These are phyloP conservation scores for Poecilobothrus nobilitatus DNA, from an alignment of 2,888 invertebrate species.

Conservation along the genomic window DNA sequence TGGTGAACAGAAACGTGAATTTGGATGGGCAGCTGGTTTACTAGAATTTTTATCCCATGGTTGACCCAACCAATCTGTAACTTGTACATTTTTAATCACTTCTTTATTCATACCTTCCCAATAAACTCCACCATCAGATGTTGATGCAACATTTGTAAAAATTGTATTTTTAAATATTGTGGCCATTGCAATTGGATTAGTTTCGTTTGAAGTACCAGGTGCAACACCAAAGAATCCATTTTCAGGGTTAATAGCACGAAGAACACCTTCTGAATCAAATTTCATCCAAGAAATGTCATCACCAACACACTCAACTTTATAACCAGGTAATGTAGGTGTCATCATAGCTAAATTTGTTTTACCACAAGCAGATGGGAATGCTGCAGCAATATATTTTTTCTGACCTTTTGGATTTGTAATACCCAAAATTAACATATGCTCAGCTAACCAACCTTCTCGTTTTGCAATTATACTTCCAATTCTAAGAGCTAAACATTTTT, in stretches of 20 bases:
- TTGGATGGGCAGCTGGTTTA: slow-evolving; percentile 89
- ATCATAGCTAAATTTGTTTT: slow-evolving; percentile 99
- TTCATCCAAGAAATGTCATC: slow-evolving; percentile 99
- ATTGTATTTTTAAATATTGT: slow-evolving; percentile 86
- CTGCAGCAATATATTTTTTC: slow-evolving; percentile 90
- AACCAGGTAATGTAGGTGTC: slow-evolving; percentile 86
- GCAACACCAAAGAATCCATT: slow-evolving; percentile 99
- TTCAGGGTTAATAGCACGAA: slow-evolving; percentile 96
- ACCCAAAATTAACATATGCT: slow-evolving; percentile 97
- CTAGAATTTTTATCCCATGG: slow-evolving; percentile 57
- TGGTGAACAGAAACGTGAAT: slow-evolving; percentile 94
- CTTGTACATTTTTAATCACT: slow-evolving; percentile 49
- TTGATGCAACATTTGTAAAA: slow-evolving; percentile 95
- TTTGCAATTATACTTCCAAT: slow-evolving; percentile 91
- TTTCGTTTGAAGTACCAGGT: slow-evolving; percentile 80
- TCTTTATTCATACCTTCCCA: slow-evolving; percentile 96
- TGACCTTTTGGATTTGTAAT: slow-evolving; percentile 83
- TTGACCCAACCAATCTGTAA: slow-evolving; percentile 78
- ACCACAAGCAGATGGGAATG: slow-evolving; percentile 98
- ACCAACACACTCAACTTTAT: slow-evolving; percentile 86
- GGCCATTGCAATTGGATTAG: slow-evolving; percentile 95
- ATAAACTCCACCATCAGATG: slow-evolving; percentile 90
- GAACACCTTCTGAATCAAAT: slow-evolving; percentile 73
- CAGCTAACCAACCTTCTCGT: slow-evolving; percentile 95
- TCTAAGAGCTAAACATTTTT: slow-evolving; percentile 95